Evolutionary conservation across 2,888 invertebrate genomes (phyloP).

Genomic region (Aplocera efformata): DNA sequence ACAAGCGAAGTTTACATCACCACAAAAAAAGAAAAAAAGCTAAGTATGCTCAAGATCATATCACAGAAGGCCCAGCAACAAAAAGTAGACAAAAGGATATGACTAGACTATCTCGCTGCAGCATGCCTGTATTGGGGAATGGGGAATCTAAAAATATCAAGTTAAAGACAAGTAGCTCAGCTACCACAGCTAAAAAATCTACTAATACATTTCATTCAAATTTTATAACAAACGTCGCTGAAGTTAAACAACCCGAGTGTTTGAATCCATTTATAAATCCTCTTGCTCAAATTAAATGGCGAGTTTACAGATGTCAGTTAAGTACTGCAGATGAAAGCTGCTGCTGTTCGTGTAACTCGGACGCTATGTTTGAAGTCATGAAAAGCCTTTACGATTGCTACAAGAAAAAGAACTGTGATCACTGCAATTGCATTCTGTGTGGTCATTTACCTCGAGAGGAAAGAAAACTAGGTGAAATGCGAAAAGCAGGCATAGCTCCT

Average conservation of each 20-base stretch:
- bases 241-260: slow-evolving; percentile 22
- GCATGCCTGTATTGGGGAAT: slow-evolving; percentile 13
- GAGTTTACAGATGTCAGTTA: slow-evolving; percentile 48
- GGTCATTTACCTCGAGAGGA: slow-evolving; percentile 43
- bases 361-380: slow-evolving; percentile 69
- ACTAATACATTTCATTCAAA: slow-evolving; percentile 21
- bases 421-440: slow-evolving; percentile 59
- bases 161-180: slow-evolving; percentile 20
- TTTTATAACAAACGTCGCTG: slow-evolving; percentile 28
- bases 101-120: slow-evolving; percentile 7
- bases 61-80: not conserved
- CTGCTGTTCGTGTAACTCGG: slow-evolving; percentile 61
- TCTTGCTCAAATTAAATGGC: slow-evolving; percentile 20
- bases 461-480: slow-evolving; percentile 24
- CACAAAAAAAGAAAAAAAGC: slow-evolving; percentile 24
- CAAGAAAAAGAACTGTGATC: slow-evolving; percentile 59
- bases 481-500: slow-evolving; percentile 19
- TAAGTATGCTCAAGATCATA: slow-evolving; percentile 11
- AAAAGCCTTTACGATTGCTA: slow-evolving; percentile 65
- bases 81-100: not conserved
- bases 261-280: slow-evolving; percentile 22
- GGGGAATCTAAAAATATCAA: slow-evolving; percentile 6
- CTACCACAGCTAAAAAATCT: slow-evolving; percentile 13
- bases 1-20: slow-evolving; percentile 21
- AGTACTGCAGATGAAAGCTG: slow-evolving; percentile 45